Conservation (phyloP, 1,140 invertebrate species). For the Drosophila baimaii region DNA sequence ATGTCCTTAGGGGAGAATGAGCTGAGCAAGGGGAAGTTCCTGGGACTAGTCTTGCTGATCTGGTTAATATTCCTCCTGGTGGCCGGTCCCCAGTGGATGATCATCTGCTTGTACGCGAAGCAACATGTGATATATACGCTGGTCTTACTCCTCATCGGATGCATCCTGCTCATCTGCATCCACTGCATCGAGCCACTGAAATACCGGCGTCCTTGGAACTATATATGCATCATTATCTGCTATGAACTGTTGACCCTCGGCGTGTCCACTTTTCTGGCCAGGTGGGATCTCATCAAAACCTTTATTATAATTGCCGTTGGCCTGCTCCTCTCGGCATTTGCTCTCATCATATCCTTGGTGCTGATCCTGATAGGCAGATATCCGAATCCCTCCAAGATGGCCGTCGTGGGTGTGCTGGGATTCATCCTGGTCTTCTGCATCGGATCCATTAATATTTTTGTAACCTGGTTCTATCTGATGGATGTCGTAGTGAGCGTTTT, state of each 20-base stretch:
- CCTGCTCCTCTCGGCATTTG: background rate
- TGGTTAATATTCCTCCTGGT: constrained; percentile 1
- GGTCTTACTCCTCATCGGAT: background rate
- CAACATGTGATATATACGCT: constrained; percentile 35
- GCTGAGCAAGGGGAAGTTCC: constrained; percentile 2
- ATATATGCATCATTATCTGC: background rate
- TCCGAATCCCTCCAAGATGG: constrained; percentile 37
- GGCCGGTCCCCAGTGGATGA: constrained; percentile 58
- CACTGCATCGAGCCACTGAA: background rate
- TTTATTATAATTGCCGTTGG: constrained; percentile 15
- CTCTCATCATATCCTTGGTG: background rate
- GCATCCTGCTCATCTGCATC: constrained; percentile 6
- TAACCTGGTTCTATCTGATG: background rate
- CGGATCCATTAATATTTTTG: background rate
- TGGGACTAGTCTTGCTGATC: background rate
- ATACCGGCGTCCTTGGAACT: constrained; percentile 23
- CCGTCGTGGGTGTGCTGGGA: constrained; percentile 13
- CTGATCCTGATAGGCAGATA: constrained; percentile 12
- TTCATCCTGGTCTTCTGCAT: constrained; percentile 18
- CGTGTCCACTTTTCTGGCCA: constrained; percentile 29
- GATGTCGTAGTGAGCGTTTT: constrained; percentile 25
- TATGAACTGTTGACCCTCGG: constrained; percentile 59
- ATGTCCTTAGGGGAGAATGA: no score
- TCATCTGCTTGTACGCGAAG: constrained; percentile 7
- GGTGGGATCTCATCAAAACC: background rate